Percentiles rank a stretch among this genome's conserved stretches.
phyloP scores from a whole-genome alignment of 2,797 vertebrate genomes.

The Rhincodon typus region DNA sequence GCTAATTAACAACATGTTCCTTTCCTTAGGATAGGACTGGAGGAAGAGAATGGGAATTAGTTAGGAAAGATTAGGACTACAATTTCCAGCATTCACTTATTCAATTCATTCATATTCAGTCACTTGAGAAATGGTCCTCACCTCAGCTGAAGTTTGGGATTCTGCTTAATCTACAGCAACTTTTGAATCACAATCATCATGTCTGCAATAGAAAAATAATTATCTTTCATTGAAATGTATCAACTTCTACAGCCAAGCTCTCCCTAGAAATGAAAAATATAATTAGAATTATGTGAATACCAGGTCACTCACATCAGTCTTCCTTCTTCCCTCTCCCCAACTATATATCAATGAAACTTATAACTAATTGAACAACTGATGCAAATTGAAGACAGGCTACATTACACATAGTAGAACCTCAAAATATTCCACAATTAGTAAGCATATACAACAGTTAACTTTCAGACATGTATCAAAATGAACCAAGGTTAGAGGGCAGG shows the following conservation, averaged over 20 bases:
- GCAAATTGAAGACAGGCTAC: not conserved
- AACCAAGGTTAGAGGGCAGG: conserved; percentile 14
- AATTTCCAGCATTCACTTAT: not conserved
- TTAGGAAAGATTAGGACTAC: not conserved
- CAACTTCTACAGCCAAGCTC: not conserved
- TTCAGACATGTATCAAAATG: not conserved
- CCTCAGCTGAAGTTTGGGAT: not conserved
- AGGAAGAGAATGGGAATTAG: not conserved
- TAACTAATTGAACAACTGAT: conserved; percentile 1
- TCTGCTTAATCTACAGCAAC: not conserved
- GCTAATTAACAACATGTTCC: not conserved
- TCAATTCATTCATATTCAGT: not conserved
- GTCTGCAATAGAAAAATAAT: conserved; percentile 3
- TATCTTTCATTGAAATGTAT: not conserved
- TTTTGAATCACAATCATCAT: not conserved
- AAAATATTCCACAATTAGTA: conserved; percentile 21
- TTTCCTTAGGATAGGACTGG: not conserved
- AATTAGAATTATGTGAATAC: not conserved
- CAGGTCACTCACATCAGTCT: not conserved
- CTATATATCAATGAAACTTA: not conserved
- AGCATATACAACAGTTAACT: conserved; percentile 2
- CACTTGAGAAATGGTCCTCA: not conserved
- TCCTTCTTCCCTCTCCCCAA: not conserved
- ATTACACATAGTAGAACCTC: not conserved
- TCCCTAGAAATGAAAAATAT: not conserved